A percentile compares a stretch with the other conserved stretches of the same genome.
These are phyloP conservation scores for Ptychadena robeensis DNA, from an alignment of 2,797 vertebrate genomes.

Conservation along the genomic window DNA sequence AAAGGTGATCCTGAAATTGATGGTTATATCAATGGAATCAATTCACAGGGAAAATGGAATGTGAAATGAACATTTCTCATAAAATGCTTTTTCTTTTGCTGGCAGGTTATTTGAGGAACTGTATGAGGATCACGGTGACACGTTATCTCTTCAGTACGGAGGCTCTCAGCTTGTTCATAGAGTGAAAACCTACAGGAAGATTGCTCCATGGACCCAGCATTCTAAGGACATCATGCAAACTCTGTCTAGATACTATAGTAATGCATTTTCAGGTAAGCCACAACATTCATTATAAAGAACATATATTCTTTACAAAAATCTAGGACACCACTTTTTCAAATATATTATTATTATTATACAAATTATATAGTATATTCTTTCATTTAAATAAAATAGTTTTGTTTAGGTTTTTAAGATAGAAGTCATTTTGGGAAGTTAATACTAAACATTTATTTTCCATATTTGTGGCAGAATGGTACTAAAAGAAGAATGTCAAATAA, in stretches of 20 bases:
- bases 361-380: too few species aligned
- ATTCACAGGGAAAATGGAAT: neutral
- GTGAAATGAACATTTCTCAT: neutral
- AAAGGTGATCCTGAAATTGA: too few species aligned
- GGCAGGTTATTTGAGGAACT: conserved; percentile 95
- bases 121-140: conserved; percentile 98
- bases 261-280: conserved; percentile 92
- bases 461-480: too few species aligned
- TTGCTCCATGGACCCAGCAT: conserved; percentile 97
- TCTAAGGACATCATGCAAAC: conserved; percentile 99
- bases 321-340: too few species aligned
- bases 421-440: too few species aligned
- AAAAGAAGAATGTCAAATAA: too few species aligned
- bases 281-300: neutral
- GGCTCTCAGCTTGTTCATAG: conserved; percentile 97
- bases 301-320: neutral
- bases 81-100: conserved; percentile 1
- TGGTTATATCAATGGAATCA: too few species aligned
- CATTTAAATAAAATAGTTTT: too few species aligned
- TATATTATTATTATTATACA: too few species aligned
- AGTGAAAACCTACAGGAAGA: conserved; percentile 97
- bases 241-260: conserved; percentile 95
- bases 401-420: too few species aligned
- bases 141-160: conserved; percentile 93
- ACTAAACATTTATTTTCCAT: too few species aligned